Evolutionary conservation across 2,888 invertebrate genomes (phyloP).

Genomic region (Erebia ligea): DNA sequence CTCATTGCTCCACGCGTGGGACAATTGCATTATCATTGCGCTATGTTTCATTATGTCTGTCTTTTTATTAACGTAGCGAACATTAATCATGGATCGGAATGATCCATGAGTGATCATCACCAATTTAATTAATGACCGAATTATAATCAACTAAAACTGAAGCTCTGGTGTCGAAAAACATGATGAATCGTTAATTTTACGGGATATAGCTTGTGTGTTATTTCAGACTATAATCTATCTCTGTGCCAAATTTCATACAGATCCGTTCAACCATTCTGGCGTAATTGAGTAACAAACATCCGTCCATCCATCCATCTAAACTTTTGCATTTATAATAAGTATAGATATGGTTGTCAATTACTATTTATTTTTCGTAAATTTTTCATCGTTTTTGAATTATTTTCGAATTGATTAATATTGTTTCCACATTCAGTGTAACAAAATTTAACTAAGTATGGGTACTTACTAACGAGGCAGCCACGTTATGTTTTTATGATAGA

Average conservation of each 20-base stretch:
- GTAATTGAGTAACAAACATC: too few species aligned
- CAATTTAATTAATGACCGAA: conserved; percentile 8
- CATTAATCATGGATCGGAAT: neutral
- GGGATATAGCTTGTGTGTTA: too few species aligned
- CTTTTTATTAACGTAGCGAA: neutral
- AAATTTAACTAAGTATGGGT: too few species aligned
- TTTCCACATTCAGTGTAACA: too few species aligned
- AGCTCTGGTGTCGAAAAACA: neutral
- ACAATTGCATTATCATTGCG: conserved; percentile 12
- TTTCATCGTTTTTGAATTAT: too few species aligned
- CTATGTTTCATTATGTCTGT: neutral
- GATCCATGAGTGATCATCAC: neutral
- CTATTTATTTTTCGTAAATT: neutral
- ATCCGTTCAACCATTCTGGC: too few species aligned
- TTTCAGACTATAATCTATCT: too few species aligned
- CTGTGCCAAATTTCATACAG: too few species aligned
- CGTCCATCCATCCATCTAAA: too few species aligned
- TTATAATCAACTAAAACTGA: conserved; percentile 9
- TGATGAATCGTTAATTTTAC: neutral
- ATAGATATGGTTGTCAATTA: neutral
- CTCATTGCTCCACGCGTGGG: neutral
- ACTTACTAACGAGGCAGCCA: too few species aligned
- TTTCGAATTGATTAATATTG: too few species aligned
- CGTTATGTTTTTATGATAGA: too few species aligned
- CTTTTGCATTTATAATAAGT: neutral